Evolutionary conservation across 2,888 invertebrate genomes (phyloP).

Genomic region (Parelbella ahira): DNA sequence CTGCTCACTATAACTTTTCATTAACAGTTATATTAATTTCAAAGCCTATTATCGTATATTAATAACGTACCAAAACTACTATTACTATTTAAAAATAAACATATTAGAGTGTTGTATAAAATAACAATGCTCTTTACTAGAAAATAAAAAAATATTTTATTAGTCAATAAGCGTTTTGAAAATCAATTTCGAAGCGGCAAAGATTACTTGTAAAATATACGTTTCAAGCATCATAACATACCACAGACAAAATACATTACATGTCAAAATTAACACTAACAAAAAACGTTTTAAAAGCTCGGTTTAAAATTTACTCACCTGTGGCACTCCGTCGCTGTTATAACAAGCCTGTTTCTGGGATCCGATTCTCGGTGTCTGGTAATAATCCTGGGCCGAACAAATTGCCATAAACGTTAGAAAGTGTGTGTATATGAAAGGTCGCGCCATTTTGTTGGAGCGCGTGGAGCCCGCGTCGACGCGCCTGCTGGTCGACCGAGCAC

Average conservation of each 20-base stretch:
- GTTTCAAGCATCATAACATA: neutral
- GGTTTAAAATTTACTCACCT: constrained; percentile 52
- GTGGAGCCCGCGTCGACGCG: constrained; percentile 52
- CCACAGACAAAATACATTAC: constrained; percentile 34
- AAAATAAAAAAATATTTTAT: too few relatives aligned
- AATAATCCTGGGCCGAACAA: constrained; percentile 56
- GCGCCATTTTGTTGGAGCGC: constrained; percentile 66
- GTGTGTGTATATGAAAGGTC: constrained; percentile 45
- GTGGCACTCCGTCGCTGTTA: constrained; percentile 60
- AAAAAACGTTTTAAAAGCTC: constrained; percentile 41
- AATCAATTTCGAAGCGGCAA: too few relatives aligned
- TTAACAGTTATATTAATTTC: too few relatives aligned
- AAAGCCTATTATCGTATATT: constrained; percentile 19
- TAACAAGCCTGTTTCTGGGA: constrained; percentile 66
- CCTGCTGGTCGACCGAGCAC: constrained; percentile 65
- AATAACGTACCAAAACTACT: too few relatives aligned
- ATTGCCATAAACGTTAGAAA: constrained; percentile 49
- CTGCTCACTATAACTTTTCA: too few relatives aligned
- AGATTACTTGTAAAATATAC: too few relatives aligned
- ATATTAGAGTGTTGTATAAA: too few relatives aligned
- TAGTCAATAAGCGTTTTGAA: too few relatives aligned
- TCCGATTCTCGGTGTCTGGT: constrained; percentile 56
- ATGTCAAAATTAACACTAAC: constrained; percentile 45
- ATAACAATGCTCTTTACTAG: too few relatives aligned
- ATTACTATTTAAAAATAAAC: too few relatives aligned